Conservation (phyloP, 2,888 invertebrate genomes). For the Lampropteryx suffumata region DNA sequence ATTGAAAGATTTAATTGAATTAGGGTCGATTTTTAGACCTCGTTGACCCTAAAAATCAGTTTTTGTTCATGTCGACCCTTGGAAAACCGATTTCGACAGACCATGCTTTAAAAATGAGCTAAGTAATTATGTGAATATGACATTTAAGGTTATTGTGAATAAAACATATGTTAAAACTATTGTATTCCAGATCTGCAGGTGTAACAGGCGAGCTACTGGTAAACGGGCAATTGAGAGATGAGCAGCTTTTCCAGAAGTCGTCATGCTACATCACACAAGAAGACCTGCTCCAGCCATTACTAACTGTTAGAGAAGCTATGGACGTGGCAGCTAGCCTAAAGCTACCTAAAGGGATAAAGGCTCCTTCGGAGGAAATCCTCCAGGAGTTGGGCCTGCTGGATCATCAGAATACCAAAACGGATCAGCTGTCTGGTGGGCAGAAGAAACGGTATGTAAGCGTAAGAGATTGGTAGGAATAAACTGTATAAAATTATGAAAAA, state of each 20-base stretch:
- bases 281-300: conserved; percentile 87
- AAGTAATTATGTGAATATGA: too few relatives aligned
- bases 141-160: too few relatives aligned
- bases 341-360: conserved; percentile 78
- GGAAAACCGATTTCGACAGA: too few relatives aligned
- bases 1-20: too few relatives aligned
- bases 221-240: conserved; percentile 85
- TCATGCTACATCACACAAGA: conserved; percentile 94
- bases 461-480: neutral
- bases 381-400: conserved; percentile 85
- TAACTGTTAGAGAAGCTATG: conserved; percentile 90
- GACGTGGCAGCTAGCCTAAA: conserved; percentile 90
- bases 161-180: neutral
- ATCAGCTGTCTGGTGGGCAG: conserved; percentile 89
- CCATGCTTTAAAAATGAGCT: too few relatives aligned
- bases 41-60: too few relatives aligned
- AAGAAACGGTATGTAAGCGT: conserved; percentile 81
- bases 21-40: too few relatives aligned
- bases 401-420: conserved; percentile 85
- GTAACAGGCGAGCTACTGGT: conserved; percentile 87
- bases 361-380: conserved; percentile 79
- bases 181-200: conserved; percentile 79
- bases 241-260: conserved; percentile 85
- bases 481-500: too few relatives aligned
- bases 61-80: too few relatives aligned